Percentiles rank a stretch among this genome's conserved stretches.
phyloP scores from a whole-genome alignment of 1,140 invertebrate genomes.

The Wiebesia pumilae region DNA sequence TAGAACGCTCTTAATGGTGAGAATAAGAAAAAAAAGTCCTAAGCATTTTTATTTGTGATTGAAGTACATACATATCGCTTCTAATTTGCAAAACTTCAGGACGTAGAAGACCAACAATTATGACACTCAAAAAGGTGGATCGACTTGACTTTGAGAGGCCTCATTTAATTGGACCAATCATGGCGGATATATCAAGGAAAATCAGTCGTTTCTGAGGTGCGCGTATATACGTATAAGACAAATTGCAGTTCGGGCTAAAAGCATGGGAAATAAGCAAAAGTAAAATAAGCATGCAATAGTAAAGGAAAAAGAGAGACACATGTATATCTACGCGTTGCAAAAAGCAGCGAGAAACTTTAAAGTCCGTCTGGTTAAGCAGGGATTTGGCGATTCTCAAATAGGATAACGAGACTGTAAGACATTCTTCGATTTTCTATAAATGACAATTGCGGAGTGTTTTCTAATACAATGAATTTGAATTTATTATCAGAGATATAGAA shows the following conservation, averaged over 20 bases:
- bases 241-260: slow-evolving; percentile 22
- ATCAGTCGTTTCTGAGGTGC: slow-evolving; percentile 7
- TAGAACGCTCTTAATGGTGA: not conserved
- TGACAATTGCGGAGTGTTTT: not conserved
- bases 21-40: not conserved
- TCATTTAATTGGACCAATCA: slow-evolving; percentile 21
- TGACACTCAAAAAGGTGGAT: not conserved
- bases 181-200: slow-evolving; percentile 47
- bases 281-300: not conserved
- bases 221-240: slow-evolving; percentile 38
- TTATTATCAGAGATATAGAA: not conserved
- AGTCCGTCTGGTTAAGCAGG: slow-evolving; percentile 64
- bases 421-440: not conserved
- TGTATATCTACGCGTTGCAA: not conserved
- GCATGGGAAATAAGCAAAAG: not conserved
- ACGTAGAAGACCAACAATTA: slow-evolving; percentile 41
- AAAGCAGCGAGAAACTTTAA: slow-evolving; percentile 53
- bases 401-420: slow-evolving; percentile 54
- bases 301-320: not conserved
- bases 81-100: slow-evolving; percentile 25
- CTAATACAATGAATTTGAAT: not conserved
- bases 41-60: slow-evolving; percentile 33
- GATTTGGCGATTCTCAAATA: slow-evolving; percentile 63
- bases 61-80: not conserved
- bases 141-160: slow-evolving; percentile 5